Evolutionary conservation across 2,113 vertebrate genomes (phyloP).

Genomic region (Hippocampus abdominalis): DNA sequence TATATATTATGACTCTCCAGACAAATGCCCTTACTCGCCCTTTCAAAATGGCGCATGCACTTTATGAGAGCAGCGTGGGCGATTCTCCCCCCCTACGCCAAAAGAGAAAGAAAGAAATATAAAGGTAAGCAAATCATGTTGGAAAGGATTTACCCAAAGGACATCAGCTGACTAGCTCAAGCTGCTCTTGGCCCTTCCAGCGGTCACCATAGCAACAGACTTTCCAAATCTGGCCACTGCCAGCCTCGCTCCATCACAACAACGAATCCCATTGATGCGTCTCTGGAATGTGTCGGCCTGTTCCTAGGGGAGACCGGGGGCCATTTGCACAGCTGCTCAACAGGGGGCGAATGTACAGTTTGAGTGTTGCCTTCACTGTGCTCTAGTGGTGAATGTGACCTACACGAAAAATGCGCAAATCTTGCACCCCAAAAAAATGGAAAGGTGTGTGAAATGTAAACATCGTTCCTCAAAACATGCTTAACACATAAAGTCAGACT

Average conservation of each 20-base stretch:
- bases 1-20: slow-evolving; percentile 6
- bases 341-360: slow-evolving; percentile 42
- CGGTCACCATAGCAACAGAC: slow-evolving; percentile 70
- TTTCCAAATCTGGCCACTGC: slow-evolving; percentile 59
- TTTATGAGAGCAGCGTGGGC: slow-evolving; percentile 8
- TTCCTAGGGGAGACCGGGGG: slow-evolving; percentile 56
- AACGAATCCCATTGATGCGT: slow-evolving; percentile 68
- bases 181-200: slow-evolving; percentile 64
- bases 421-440: neutral
- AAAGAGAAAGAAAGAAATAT: slow-evolving; percentile 48
- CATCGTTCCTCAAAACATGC: slow-evolving; percentile 3
- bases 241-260: slow-evolving; percentile 60
- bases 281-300: slow-evolving; percentile 60
- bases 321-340: slow-evolving; percentile 53
- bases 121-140: slow-evolving; percentile 55
- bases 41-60: slow-evolving; percentile 49
- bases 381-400: slow-evolving; percentile 23
- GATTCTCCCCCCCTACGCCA: slow-evolving; percentile 17
- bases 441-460: slow-evolving; percentile 2
- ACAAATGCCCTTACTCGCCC: slow-evolving; percentile 7
- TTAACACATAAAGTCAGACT: slow-evolving; percentile 7
- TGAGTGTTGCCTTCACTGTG: slow-evolving; percentile 23
- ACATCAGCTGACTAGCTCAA: slow-evolving; percentile 70
- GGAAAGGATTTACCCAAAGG: slow-evolving; percentile 66
- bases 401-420: slow-evolving; percentile 17